Evolutionary conservation across 2,888 invertebrate genomes (phyloP), one percentile per base, ranked within the genome.

Genomic region (Linnaemya tessellans): DNA sequence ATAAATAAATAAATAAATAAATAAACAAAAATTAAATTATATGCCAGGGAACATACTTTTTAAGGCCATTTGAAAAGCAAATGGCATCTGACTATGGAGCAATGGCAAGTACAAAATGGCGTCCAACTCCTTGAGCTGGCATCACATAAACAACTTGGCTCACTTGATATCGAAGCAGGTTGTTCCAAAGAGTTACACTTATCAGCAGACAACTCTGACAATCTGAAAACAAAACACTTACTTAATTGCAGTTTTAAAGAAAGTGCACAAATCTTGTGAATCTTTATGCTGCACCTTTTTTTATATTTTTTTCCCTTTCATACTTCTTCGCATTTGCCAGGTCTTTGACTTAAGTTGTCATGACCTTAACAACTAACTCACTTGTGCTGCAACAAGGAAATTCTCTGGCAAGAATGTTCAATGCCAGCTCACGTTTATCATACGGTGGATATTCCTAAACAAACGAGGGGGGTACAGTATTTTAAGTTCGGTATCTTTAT

Each of bases 401-500:
- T 43, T 43, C 38, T 30, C 15, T 30, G 43, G 41, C 18, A 30
- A 20, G 43, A 64, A 9, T 30, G 25, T 20, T 43, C 15, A 18
- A 74, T 22, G 30, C 54, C 54, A 75, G 51, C 54, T 65, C 43
- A 65, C 20, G 41, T 75, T 41, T 20, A 25, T 1, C 20, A 65
- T 3, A 75, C 4, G 9, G 13, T 51, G 15, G 9, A 15, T 43
- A 30, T 20, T 13, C 2, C 2, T 30, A 0, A 9, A 4, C 20
- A 3, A 41, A 43, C 41, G 43, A 73, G 71, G 60, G 60, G 35
- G 8, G 56, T 15, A n/a, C 18, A 30, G 3, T 15, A 30, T n/a
- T 1, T 49, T 4, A 18, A 49, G n/a, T 49, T 5, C 15, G 1
- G 46, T 4, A 1, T 5, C 5, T 30, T 30, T 30, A 30, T 3